Evolutionary conservation across 2,888 invertebrate genomes (phyloP), one percentile per base, ranked within the genome.

Genomic region (Drosophila affinis): DNA sequence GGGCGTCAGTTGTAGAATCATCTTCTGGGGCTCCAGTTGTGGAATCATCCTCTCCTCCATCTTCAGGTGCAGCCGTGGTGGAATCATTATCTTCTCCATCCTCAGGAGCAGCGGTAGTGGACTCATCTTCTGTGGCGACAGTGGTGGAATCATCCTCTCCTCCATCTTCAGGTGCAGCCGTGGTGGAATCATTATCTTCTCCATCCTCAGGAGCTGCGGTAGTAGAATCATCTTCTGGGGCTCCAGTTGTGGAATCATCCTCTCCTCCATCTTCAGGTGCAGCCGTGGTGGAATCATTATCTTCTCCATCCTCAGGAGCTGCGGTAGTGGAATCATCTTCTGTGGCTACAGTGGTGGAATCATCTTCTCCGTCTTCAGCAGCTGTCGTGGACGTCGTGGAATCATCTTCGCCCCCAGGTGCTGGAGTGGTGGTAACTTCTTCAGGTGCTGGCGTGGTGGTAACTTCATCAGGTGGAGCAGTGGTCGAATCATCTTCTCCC

Each of bases 11-110:
- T 9, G 52, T 57, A n/a, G 56, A 46, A 7, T n/a, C 12, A 9
- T 68, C 54, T 9, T 24, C 54, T 5, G 54, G 24, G n/a, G 44
- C 54, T 14, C 0, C 56, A 3, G 52, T 34, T 18, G 59, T 63
- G 17, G 49, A 27, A 5, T 24, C 51, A 29, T n/a, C 52, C 14
- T 27, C 32, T 10, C 32, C 18, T 34, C 27, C 27, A 27, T 46
- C 51, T 17, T 48, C 59, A 5, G 62, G 56, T 9, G n/a, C 24
- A 1, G 4, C 9, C 4, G 45, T 58, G n/a, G 56, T 61, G 1
- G 47, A 18, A 9, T 21, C 48, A 3, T 21, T 32, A 3, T 44
- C 58, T n/a, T 6, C 18, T 48, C 10, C 32, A 12, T 34, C 34
- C 5, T 34, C 34, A 0, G 12, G 32, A 3, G 1, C 12, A 2